Base-by-base conservation (phyloP, 2,113 vertebrate genomes). In the Tor tambroides region DNA sequence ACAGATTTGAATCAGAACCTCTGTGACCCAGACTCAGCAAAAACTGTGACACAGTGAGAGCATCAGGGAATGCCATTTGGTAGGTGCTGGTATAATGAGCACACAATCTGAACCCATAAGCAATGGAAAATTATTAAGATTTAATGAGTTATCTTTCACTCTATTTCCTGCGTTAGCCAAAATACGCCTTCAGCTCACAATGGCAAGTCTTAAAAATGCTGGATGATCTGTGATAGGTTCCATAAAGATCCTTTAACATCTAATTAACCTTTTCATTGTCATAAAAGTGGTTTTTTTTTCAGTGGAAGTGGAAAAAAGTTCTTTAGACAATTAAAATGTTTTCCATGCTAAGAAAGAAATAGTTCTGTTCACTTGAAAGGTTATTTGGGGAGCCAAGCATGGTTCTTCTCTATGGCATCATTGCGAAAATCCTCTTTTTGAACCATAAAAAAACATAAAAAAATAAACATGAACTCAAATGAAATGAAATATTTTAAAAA, bases 1-100 rank as follows among this genome's bases (percentile, higher is more conserved):
- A 79, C 51, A 59, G 77, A 79, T 23, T 59, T 23, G 9, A 32
- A 59, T 79, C 46, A 9, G 77, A 23, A 23, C 28, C 19, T 54
- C 26, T 79, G 26, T 2, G 78, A 80, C 30, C 30, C 17, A 54
- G 26, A 56, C 76, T 79, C 49, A 56, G 49, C 49, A 56, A 79
- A 79, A 56, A 32, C 69, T 72, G 23, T 28, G 49, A 56, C 49
- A 56, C 15, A 78, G 26, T 19, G 28, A 54, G 15, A 54, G 15
- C 75, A 30, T 11, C 23, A 80, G 21, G 2, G 28, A 80, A 61
- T 80, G 54, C 6, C 32, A 59, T 56, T 79, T 56, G 77, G 72
- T 46, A 75, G 41, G 41, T 80, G 30, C 78, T 80, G 38, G 35
- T 63, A 28, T 41, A 80, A 80, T 80, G 77, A 80, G 77, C 77